Conservation (phyloP, 2,113 vertebrate genomes). For the Nestor notabilis region DNA sequence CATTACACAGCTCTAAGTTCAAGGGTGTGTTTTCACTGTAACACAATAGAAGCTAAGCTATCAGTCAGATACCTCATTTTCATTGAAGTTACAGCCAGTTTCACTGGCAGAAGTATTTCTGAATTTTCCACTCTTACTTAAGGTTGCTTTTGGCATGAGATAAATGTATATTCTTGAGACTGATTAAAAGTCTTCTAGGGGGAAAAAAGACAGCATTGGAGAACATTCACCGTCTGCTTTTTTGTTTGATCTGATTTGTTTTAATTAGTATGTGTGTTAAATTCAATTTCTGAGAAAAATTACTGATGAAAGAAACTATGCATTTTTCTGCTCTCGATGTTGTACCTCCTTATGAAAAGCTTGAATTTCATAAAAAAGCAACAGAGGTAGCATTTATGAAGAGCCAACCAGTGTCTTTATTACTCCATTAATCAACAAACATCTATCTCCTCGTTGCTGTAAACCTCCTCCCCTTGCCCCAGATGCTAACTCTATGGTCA, state of each 20-base stretch:
- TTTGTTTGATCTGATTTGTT: neutral
- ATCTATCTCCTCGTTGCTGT: neutral
- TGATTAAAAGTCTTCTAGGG: neutral
- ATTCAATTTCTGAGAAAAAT: neutral
- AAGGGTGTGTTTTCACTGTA: slow-evolving; percentile 17
- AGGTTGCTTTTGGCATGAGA: neutral
- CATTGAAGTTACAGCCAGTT: slow-evolving; percentile 1
- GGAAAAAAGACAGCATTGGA: neutral
- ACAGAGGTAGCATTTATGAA: neutral
- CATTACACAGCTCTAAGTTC: slow-evolving; percentile 10
- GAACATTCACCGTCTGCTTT: neutral
- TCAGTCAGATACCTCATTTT: slow-evolving; percentile 34
- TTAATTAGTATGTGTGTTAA: neutral
- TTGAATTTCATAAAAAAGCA: neutral
- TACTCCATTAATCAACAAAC: neutral
- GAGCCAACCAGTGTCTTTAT: neutral
- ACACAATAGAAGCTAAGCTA: slow-evolving; percentile 15
- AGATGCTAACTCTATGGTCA: neutral
- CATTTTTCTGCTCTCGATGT: neutral
- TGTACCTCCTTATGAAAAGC: neutral
- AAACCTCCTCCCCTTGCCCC: neutral
- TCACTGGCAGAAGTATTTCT: slow-evolving; percentile 5
- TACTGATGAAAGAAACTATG: neutral
- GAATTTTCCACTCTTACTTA: neutral
- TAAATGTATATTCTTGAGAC: neutral